phyloP scores from a whole-genome alignment of 2,113 vertebrate genomes.

The Verasper variegatus region DNA sequence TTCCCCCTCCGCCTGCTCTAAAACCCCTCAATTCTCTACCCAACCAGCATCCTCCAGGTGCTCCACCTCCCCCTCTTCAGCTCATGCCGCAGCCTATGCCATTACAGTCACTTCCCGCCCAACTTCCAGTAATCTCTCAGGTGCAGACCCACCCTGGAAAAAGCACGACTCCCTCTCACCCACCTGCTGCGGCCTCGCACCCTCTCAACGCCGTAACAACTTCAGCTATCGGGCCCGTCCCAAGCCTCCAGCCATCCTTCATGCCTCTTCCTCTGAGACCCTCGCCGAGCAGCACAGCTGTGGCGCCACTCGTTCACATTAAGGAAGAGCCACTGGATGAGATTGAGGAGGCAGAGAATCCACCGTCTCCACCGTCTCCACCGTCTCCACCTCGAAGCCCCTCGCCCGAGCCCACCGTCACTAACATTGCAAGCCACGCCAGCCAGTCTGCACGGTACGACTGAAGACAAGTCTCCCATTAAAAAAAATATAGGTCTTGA shows the following conservation, averaged over 20 bases:
- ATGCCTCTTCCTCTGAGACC: conserved; percentile 77
- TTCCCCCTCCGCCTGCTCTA: conserved; percentile 93
- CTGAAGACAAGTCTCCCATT: neutral
- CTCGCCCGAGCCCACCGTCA: conserved; percentile 92
- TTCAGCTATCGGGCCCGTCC: conserved; percentile 68
- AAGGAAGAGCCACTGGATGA: conserved; percentile 97
- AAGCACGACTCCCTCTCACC: conserved; percentile 75
- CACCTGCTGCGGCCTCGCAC: conserved; percentile 80
- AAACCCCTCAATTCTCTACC: conserved; percentile 94
- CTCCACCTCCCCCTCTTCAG: conserved; percentile 94
- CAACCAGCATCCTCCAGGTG: conserved; percentile 91
- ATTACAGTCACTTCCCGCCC: conserved; percentile 84
- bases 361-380: conserved; percentile 89
- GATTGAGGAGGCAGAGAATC: conserved; percentile 90
- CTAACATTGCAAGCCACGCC: conserved; percentile 93
- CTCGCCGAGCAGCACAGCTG: conserved; percentile 60
- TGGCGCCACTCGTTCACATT: conserved; percentile 85
- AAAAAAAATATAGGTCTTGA: too few species aligned
- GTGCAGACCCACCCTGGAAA: conserved; percentile 86
- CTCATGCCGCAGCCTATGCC: conserved; percentile 93
- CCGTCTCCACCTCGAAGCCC: conserved; percentile 91
- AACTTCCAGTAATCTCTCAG: conserved; percentile 90
- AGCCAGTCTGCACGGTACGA: conserved; percentile 95
- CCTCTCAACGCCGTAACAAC: conserved; percentile 76
- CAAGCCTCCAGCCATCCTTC: conserved; percentile 82